A percentile compares a stretch with the other conserved stretches of the same genome.
Conservation (phyloP, 2,888 invertebrate species). For the Drosophila limbata region DNA sequence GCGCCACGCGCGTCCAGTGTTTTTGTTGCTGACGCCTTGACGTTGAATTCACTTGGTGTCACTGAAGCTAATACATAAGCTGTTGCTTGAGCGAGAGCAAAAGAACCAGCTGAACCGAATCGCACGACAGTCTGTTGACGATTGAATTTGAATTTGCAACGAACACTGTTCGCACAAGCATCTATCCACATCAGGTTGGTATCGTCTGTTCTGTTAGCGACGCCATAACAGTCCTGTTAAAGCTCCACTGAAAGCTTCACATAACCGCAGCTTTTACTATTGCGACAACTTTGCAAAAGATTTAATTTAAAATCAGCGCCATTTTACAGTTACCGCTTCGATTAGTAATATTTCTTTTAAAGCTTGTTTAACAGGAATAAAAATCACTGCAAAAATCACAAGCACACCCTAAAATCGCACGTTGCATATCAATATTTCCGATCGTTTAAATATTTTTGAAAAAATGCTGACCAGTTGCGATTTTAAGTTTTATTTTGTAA, state of each 20-base stretch:
- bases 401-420: no score
- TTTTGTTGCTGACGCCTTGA: conserved; percentile 30
- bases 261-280: conserved; percentile 2
- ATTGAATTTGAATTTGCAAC: conserved; percentile 60
- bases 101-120: conserved; percentile 59
- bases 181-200: conserved; percentile 45
- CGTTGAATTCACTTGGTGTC: conserved; percentile 31
- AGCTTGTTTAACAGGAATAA: no score
- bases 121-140: conserved; percentile 74
- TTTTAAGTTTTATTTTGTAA: no score
- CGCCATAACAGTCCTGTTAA: conserved; percentile 9
- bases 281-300: not conserved
- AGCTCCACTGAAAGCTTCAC: not conserved
- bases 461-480: no score
- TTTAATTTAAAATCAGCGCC: not conserved
- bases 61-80: conserved; percentile 31
- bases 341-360: no score
- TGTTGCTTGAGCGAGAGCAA: conserved; percentile 21
- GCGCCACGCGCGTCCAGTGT: conserved; percentile 26
- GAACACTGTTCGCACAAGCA: conserved; percentile 32
- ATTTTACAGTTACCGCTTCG: not conserved
- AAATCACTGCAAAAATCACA: no score
- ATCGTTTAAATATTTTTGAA: no score
- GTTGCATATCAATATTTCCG: no score
- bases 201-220: not conserved